A percentile compares a stretch with the other conserved stretches of the same genome.
These are phyloP conservation scores for Sapayoa aenigma DNA, from an alignment of 2,113 vertebrate species.

Conservation along the genomic window DNA sequence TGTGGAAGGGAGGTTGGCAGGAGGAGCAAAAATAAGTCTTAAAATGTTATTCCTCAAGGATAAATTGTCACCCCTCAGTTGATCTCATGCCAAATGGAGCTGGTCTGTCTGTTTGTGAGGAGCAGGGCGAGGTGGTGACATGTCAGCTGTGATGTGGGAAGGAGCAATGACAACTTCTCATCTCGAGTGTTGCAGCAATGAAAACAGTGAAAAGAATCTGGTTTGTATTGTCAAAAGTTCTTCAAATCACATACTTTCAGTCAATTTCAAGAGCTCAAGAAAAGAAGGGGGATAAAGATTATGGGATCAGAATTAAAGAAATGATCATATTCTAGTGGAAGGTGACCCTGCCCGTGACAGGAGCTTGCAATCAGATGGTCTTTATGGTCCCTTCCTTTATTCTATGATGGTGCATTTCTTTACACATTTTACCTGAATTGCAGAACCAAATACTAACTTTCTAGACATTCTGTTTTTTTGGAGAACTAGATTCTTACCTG, in stretches of 20 bases:
- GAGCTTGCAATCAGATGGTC: neutral
- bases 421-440: neutral
- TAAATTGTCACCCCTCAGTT: neutral
- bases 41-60: neutral
- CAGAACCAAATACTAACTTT: neutral
- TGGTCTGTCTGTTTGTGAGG: neutral
- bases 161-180: neutral
- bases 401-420: neutral
- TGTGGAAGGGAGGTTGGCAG: neutral
- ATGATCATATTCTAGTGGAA: neutral
- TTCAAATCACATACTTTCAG: accelerated
- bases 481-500: neutral
- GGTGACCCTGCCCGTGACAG: neutral
- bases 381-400: neutral
- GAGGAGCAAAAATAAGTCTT: neutral
- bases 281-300: neutral
- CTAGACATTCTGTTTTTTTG: neutral
- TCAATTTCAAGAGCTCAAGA: neutral
- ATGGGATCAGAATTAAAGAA: neutral
- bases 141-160: neutral
- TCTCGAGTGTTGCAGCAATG: accelerated
- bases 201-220: neutral
- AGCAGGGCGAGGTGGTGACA: neutral
- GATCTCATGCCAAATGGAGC: neutral
- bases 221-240: neutral